phyloP scores from a whole-genome alignment of 2,888 invertebrate species.

The Polydrusus tereticollis region DNA sequence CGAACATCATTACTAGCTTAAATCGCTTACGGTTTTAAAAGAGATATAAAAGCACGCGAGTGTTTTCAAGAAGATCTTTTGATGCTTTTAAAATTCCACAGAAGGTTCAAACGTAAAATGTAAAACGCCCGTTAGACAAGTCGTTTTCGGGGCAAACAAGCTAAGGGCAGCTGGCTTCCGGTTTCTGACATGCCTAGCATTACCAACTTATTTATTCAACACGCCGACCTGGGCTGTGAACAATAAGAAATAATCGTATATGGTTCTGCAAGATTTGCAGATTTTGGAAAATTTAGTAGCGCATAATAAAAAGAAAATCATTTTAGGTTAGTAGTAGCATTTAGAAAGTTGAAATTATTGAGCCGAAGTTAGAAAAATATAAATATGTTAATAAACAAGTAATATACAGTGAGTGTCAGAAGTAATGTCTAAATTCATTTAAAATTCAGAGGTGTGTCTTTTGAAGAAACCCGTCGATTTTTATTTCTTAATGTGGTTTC shows the following conservation, averaged over 20 bases:
- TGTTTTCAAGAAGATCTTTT: slow-evolving; percentile 2
- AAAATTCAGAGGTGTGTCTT: too few species aligned
- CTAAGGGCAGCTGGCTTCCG: slow-evolving; percentile 19
- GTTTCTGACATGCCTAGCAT: slow-evolving; percentile 8
- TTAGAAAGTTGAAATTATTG: too few species aligned
- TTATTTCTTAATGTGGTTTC: too few species aligned
- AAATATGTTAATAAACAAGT: too few species aligned
- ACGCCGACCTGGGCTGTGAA: slow-evolving; percentile 7
- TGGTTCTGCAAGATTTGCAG: not conserved
- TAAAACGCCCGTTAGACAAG: slow-evolving; percentile 24
- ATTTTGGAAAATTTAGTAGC: too few species aligned
- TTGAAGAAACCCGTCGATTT: too few species aligned
- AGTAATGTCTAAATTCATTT: too few species aligned
- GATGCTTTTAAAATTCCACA: slow-evolving; percentile 37
- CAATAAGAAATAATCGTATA: not conserved
- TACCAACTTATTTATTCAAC: slow-evolving; percentile 32
- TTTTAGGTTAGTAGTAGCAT: too few species aligned
- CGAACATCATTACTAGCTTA: not conserved
- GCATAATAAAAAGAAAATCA: too few species aligned
- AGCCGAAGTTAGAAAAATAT: too few species aligned
- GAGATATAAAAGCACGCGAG: slow-evolving; percentile 16
- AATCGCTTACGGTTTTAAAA: slow-evolving; percentile 9
- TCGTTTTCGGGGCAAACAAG: slow-evolving; percentile 31
- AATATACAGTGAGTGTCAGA: too few species aligned
- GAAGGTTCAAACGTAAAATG: slow-evolving; percentile 29